Evolutionary conservation across 30 jellyfish, hydroid and myxozoan species (phyloP).

Genomic region (Turritopsis dohrnii): DNA sequence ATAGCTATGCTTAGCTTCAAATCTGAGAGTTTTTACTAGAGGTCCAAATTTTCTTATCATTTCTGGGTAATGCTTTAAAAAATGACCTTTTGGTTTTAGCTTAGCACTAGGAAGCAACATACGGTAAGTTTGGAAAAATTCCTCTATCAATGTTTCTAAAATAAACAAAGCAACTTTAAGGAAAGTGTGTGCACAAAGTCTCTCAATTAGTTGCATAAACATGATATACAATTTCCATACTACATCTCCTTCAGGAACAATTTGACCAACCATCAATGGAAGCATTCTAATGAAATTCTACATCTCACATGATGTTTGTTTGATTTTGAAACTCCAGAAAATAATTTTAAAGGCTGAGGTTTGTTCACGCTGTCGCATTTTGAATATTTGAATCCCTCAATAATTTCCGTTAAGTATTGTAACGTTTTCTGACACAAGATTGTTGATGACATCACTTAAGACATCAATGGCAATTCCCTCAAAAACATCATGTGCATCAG

Average conservation of each 20-base stretch:
- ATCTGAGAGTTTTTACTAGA: too few species aligned
- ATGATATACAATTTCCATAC: background rate
- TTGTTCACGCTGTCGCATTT: background rate
- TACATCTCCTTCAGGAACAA: background rate
- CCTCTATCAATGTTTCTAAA: background rate
- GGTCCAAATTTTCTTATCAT: too few species aligned
- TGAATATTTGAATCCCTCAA: background rate
- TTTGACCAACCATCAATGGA: background rate
- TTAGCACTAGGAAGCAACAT: background rate
- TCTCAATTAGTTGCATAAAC: background rate
- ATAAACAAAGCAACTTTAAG: background rate
- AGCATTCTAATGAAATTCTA: background rate
- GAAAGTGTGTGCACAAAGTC: background rate
- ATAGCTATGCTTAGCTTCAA: background rate
- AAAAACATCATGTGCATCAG: slow-evolving; percentile 4
- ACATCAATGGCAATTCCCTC: background rate
- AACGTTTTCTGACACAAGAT: background rate
- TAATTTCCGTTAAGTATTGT: background rate
- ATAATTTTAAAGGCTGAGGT: background rate
- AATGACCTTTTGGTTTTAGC: background rate
- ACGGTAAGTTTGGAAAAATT: background rate
- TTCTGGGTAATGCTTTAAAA: too few species aligned
- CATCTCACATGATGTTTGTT: background rate
- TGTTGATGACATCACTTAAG: background rate
- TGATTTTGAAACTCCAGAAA: background rate